phyloP scores from a whole-genome alignment of 2,113 vertebrate species.

The Odobenus rosmarus region DNA sequence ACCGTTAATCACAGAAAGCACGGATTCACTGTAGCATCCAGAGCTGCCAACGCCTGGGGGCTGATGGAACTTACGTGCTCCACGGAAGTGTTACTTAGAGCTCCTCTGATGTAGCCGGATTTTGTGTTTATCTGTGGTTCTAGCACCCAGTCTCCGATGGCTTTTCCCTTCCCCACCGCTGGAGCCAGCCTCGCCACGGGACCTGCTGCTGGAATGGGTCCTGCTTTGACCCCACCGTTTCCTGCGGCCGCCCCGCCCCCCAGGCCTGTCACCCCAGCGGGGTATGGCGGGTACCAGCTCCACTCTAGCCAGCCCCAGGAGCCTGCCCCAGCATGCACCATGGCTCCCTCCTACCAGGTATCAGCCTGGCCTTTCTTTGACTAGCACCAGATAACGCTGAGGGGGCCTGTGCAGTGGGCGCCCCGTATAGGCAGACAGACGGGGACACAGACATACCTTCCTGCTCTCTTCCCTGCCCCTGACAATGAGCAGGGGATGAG shows the following conservation, averaged over 20 bases:
- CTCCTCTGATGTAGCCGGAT: background rate
- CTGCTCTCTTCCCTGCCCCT: background rate
- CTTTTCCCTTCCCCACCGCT: conserved; percentile 83
- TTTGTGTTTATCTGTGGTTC: background rate
- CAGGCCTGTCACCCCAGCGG: conserved; percentile 74
- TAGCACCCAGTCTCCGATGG: conserved; percentile 84
- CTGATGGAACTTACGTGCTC: too few relatives aligned
- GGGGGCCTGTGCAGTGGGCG: accelerated
- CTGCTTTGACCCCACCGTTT: conserved; percentile 83
- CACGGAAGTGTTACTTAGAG: background rate
- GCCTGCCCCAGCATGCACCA: conserved; percentile 71
- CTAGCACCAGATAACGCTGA: accelerated
- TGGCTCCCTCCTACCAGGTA: conserved; percentile 87
- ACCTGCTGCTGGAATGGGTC: conserved; percentile 79
- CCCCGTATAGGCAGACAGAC: background rate
- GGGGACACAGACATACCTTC: background rate
- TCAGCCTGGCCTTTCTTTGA: background rate
- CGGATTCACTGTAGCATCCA: accelerated
- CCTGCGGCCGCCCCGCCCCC: conserved; percentile 78
- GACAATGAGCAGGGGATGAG: background rate
- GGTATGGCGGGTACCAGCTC: conserved; percentile 82
- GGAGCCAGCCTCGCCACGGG: conserved; percentile 83
- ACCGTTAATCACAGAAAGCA: background rate
- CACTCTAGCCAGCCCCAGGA: conserved; percentile 81
- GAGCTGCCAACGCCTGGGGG: accelerated